phyloP scores from a whole-genome alignment of 2,888 invertebrate genomes.

The Cancer borealis region DNA sequence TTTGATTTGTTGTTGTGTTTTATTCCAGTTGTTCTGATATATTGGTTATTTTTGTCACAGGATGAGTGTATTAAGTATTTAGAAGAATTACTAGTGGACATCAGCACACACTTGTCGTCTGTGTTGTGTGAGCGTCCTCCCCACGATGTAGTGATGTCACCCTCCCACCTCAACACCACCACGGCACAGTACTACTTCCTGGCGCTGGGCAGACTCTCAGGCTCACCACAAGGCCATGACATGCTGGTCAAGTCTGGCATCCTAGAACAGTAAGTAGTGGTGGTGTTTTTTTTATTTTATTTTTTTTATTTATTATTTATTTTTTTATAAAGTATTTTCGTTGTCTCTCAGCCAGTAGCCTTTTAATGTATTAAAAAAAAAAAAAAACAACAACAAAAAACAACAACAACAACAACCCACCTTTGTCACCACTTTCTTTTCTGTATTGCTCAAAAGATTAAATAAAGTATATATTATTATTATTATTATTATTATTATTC shows the following conservation, averaged over 20 bases:
- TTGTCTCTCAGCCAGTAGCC: too few species aligned
- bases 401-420: too few species aligned
- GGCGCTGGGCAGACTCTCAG: conserved; percentile 68
- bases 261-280: conserved; percentile 70
- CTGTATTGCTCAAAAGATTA: too few species aligned
- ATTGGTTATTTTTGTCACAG: conserved; percentile 40
- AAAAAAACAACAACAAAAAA: too few species aligned
- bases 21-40: not conserved
- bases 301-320: not conserved
- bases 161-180: conserved; percentile 73
- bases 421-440: too few species aligned
- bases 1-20: not conserved
- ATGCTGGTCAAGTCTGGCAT: conserved; percentile 75
- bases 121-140: conserved; percentile 68
- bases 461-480: not conserved
- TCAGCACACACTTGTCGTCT: conserved; percentile 63
- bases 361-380: too few species aligned
- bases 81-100: conserved; percentile 71
- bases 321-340: not conserved
- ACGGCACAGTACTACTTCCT: conserved; percentile 76
- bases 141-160: conserved; percentile 72
- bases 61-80: conserved; percentile 72
- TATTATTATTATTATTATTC: not conserved
- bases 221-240: conserved; percentile 64
- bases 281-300: too few species aligned